Evolutionary conservation across 2,113 vertebrate species (phyloP).

Genomic region (Calonectris borealis): DNA sequence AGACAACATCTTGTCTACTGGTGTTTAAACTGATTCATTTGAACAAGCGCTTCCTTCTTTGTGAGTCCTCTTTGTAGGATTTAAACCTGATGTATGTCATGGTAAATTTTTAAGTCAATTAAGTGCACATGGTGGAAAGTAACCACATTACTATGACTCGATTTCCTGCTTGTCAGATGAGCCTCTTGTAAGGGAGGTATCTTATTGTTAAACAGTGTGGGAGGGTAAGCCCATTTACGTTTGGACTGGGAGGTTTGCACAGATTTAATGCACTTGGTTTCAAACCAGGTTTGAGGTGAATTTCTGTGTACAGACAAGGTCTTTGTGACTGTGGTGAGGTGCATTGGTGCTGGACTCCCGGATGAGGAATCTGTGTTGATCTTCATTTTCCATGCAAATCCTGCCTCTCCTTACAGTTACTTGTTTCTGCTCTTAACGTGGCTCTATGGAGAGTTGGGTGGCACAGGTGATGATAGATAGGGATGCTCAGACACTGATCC

Average conservation of each 20-base stretch:
- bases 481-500: not conserved
- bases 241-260: not conserved
- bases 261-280: not conserved
- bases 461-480: not conserved
- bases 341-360: not conserved
- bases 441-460: not conserved
- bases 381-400: not conserved
- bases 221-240: not conserved
- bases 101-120: not conserved
- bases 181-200: not conserved
- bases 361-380: not conserved
- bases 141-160: not conserved
- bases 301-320: not conserved
- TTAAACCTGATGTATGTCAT: not conserved
- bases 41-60: not conserved
- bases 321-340: not conserved
- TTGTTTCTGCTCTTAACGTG: not conserved
- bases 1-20: not conserved
- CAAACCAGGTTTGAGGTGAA: not conserved
- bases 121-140: not conserved
- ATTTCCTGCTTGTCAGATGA: not conserved
- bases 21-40: not conserved
- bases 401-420: not conserved
- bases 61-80: not conserved
- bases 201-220: not conserved